Conservation (phyloP, 2,888 invertebrate genomes). For the Orthonevra nobilis region DNA sequence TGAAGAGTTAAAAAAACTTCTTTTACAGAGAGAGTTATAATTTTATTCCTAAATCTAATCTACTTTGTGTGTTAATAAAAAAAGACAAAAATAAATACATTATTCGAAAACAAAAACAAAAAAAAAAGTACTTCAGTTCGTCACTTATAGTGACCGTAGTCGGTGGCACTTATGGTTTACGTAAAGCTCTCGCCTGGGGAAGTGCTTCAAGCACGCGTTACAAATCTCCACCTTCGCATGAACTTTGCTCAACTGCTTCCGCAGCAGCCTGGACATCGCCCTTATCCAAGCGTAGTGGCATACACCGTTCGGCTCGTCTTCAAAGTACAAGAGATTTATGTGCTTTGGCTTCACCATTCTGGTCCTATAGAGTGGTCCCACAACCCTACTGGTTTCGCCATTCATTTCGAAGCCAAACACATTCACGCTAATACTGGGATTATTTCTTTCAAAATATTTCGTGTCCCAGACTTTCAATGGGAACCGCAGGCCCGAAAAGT, state of each 20-base stretch:
- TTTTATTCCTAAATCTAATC: too few species aligned
- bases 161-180: too few species aligned
- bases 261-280: neutral
- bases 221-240: neutral
- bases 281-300: neutral
- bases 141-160: too few species aligned
- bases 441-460: neutral
- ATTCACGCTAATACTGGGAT: neutral
- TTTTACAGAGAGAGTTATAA: too few species aligned
- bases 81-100: too few species aligned
- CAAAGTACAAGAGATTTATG: conserved; percentile 9
- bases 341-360: neutral
- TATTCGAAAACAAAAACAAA: too few species aligned
- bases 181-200: neutral
- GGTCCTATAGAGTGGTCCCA: conserved; percentile 5
- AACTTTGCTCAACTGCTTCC: neutral
- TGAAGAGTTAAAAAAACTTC: too few species aligned
- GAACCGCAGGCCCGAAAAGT: neutral
- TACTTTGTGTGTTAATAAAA: too few species aligned
- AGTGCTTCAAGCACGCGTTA: conserved; percentile 1
- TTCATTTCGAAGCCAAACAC: neutral
- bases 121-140: too few species aligned
- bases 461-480: neutral
- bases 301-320: neutral
- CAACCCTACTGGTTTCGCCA: neutral